Conservation (phyloP, 2,797 vertebrate genomes). For the Brachyrhaphis roseni region DNA sequence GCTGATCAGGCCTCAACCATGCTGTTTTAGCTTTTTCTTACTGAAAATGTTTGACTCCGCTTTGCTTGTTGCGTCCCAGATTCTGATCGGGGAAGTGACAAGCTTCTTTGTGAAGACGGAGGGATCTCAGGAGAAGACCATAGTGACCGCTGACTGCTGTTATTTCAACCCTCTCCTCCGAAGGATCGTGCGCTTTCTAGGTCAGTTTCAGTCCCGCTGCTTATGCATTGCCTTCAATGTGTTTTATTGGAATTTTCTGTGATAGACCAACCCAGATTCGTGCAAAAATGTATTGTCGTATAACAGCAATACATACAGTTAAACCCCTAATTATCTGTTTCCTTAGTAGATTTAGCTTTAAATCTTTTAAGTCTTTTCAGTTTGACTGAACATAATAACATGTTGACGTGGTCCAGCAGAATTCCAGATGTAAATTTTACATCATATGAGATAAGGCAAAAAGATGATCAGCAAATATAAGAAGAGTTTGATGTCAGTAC, state of each 20-base stretch:
- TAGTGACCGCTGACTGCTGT: slow-evolving; percentile 90
- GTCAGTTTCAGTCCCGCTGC: slow-evolving; percentile 72
- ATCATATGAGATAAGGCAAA: background rate
- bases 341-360: background rate
- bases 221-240: background rate
- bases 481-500: background rate
- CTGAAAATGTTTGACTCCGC: slow-evolving; percentile 17
- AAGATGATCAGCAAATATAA: background rate
- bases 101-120: slow-evolving; percentile 86
- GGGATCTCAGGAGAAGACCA: slow-evolving; percentile 85
- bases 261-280: background rate
- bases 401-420: background rate
- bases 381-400: background rate
- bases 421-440: background rate
- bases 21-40: slow-evolving; percentile 25
- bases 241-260: background rate
- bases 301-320: background rate
- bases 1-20: slow-evolving; percentile 22
- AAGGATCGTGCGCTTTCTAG: slow-evolving; percentile 90
- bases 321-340: background rate
- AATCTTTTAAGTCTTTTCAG: background rate
- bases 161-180: slow-evolving; percentile 91
- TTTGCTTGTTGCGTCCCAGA: slow-evolving; percentile 72
- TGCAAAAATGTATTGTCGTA: background rate
- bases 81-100: slow-evolving; percentile 88